Base-by-base conservation (phyloP, 1,140 invertebrate genomes). In the Heliconius hermathena region DNA sequence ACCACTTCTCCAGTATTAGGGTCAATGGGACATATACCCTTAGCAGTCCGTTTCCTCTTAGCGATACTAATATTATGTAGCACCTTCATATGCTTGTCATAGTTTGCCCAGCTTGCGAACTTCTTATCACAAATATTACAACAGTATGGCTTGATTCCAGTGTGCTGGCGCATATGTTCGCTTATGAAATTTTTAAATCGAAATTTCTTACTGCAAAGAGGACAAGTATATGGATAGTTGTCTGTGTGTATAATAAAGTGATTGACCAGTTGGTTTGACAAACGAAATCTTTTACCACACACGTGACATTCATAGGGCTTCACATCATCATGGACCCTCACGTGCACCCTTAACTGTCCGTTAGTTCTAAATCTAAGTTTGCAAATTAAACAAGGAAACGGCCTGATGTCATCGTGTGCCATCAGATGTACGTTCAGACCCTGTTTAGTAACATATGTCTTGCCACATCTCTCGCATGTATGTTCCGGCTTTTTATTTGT, bases 221-320 rank as follows among this genome's bases (percentile, higher is more conserved):
- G 96, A 82, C 97, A 97, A 36, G 95, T 95, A 81, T 96, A 96
- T 0, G 98, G 98, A 95, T 98, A 97, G 46, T 97, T 97, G 18
- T 98, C 98, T 1, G 98, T 98, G 86, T 99, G 98, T 52, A 97
- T 96, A 71, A 91, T 90, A 76, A 87, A 91, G 71, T 93, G 92
- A 1, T 87, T 84, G 36, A 84, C 87, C 26, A 93, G 78, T 36
- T 93, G 91, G 9, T 88, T 86, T 38, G 84, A 80, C 2, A 97
- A 95, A 76, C 96, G 90, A 84, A 98, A 98, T 79, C 96, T 96
- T 81, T 96, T 94, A 1, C 96, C 96, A 85, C 97, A 98, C 57
- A 96, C 95, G 33, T 96, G 95, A 89, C 97, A 98, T 73, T 96
- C 95, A 88, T 97, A 97, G 0, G 97, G 96, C 87, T 97, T 97